Conservation (phyloP, 1,140 invertebrate species). For the Arctopsyche grandis region DNA sequence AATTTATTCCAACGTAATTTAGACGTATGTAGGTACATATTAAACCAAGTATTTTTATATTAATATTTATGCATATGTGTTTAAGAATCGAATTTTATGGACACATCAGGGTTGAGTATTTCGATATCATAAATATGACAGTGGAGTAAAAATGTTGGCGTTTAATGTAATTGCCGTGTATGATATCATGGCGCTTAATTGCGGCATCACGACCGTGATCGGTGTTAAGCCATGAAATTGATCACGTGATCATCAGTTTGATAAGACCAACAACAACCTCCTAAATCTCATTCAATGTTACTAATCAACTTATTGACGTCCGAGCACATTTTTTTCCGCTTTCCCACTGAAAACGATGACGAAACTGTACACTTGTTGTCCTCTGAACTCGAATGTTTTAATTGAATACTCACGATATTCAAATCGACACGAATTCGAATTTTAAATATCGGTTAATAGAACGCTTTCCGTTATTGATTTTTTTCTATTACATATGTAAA, state of each 20-base stretch:
- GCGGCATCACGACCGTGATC: slow-evolving; percentile 39
- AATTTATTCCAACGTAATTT: no score
- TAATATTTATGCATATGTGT: no score
- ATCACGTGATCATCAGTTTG: slow-evolving; percentile 25
- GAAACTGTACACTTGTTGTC: not conserved
- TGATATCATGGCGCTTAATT: slow-evolving; percentile 44
- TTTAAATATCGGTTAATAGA: no score
- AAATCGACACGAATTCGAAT: no score
- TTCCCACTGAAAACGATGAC: not conserved
- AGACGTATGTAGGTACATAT: no score
- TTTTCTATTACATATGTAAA: no score
- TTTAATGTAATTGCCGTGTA: slow-evolving; percentile 41
- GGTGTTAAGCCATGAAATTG: slow-evolving; percentile 31
- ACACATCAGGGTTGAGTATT: slow-evolving; percentile 9
- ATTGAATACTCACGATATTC: no score
- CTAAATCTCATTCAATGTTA: slow-evolving; percentile 15
- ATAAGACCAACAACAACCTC: slow-evolving; percentile 5
- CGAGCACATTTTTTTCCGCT: not conserved
- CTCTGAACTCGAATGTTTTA: no score
- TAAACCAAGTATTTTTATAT: no score
- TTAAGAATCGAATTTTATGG: not conserved
- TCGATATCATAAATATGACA: slow-evolving; percentile 43
- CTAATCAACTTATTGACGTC: not conserved
- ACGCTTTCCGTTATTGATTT: no score
- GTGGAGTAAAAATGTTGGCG: slow-evolving; percentile 34